phyloP scores from a whole-genome alignment of 2,797 vertebrate genomes.

The Alosa sapidissima region DNA sequence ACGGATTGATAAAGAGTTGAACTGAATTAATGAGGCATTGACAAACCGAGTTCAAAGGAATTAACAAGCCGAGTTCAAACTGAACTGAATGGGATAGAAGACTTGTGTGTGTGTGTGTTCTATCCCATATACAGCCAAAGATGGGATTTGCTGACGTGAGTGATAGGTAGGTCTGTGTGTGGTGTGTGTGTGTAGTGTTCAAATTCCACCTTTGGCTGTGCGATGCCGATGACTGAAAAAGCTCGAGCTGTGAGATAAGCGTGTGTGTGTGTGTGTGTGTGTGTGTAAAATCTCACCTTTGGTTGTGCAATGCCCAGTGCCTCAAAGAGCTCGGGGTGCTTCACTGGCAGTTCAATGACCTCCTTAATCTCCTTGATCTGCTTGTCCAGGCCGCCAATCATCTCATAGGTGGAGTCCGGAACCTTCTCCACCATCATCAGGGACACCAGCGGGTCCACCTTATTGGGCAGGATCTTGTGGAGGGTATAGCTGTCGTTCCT shows the following conservation, averaged over 20 bases:
- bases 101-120: not conserved
- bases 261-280: not conserved
- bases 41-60: no score
- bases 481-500: constrained; percentile 98
- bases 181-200: no score
- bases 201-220: no score
- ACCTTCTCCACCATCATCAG: constrained; percentile 99
- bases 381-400: constrained; percentile 98
- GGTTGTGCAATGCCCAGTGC: constrained; percentile 96
- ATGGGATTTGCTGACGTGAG: no score
- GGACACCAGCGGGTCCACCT: constrained; percentile 96
- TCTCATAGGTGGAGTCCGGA: constrained; percentile 97
- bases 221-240: no score
- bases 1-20: no score
- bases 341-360: constrained; percentile 96
- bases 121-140: no score
- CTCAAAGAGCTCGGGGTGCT: constrained; percentile 96
- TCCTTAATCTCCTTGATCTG: constrained; percentile 99
- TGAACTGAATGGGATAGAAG: not conserved
- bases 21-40: no score
- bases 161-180: no score
- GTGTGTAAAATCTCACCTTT: constrained; percentile 76
- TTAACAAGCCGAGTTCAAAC: no score
- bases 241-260: no score
- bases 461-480: constrained; percentile 98